These are phyloP conservation scores for Exocentrus adspersus DNA, from an alignment of 2,888 invertebrate genomes.

Conservation along the genomic window DNA sequence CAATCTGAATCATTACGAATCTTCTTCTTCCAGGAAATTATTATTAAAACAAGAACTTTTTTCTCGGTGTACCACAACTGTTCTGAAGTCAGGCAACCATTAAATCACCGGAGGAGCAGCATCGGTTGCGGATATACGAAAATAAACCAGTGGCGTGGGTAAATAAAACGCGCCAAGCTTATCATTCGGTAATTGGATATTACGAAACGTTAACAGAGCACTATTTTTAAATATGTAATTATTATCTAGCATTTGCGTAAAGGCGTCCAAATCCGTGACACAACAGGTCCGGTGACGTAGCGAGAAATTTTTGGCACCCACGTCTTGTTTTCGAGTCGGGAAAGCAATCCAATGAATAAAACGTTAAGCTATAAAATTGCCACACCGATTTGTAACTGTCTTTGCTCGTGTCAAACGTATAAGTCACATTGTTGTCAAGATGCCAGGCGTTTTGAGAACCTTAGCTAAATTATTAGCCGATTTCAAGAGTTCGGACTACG, in stretches of 20 bases:
- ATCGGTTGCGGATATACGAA: neutral
- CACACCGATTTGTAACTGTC: neutral
- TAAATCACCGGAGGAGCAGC: neutral
- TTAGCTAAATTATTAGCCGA: constrained; percentile 46
- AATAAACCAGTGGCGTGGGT: neutral
- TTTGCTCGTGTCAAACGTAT: neutral
- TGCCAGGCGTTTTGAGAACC: constrained; percentile 37
- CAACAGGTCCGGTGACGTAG: constrained; percentile 13
- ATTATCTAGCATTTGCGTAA: constrained; percentile 15
- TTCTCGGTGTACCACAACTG: neutral
- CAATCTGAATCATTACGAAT: constrained; percentile 7
- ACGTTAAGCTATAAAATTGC: neutral
- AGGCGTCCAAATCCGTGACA: constrained; percentile 19
- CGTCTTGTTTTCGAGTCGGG: constrained; percentile 3
- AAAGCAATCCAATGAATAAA: neutral
- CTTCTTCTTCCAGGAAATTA: constrained; percentile 23
- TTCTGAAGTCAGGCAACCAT: neutral
- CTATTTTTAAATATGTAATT: neutral
- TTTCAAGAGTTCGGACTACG: constrained; percentile 35
- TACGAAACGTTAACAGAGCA: constrained; percentile 1
- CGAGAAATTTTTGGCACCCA: constrained; percentile 17
- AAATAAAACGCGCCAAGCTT: constrained; percentile 1
- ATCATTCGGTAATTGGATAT: neutral
- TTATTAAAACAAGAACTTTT: neutral
- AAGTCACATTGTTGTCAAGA: constrained; percentile 27